Evolutionary conservation across 2,113 vertebrate genomes (phyloP).

Genomic region (Pachypanchax playfairii): DNA sequence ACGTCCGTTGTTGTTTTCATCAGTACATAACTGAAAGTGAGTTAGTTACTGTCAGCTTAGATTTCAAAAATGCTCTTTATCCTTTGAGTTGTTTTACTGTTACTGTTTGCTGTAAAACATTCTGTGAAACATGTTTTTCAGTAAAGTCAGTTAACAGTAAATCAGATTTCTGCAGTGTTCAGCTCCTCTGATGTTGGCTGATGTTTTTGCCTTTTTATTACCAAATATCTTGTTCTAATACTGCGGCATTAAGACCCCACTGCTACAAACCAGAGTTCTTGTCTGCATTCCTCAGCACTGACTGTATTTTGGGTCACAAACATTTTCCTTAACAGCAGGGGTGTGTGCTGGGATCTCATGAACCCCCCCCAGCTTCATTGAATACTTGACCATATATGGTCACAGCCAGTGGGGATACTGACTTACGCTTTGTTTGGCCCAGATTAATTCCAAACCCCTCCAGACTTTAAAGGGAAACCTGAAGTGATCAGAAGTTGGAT

Average conservation of each 20-base stretch:
- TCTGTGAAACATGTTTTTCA: too few species aligned
- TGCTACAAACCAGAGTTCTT: neutral
- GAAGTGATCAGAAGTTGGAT: neutral
- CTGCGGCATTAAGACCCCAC: neutral
- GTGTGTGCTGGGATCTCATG: conserved; percentile 1
- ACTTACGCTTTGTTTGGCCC: neutral
- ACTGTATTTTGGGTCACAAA: conserved; percentile 22
- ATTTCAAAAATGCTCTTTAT: too few species aligned
- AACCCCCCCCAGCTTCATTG: conserved; percentile 6
- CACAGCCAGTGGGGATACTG: neutral
- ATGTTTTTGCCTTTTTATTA: too few species aligned
- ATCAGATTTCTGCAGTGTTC: neutral
- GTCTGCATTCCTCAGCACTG: conserved; percentile 40
- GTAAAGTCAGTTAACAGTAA: too few species aligned
- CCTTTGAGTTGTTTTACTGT: too few species aligned
- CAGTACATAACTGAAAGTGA: too few species aligned
- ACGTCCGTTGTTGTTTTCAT: too few species aligned
- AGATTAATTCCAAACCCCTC: neutral
- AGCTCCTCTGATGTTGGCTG: neutral
- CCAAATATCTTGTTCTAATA: too few species aligned
- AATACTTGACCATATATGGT: conserved; percentile 52
- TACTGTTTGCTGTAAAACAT: too few species aligned
- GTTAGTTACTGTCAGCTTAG: too few species aligned
- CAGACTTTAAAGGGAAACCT: neutral
- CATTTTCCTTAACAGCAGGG: conserved; percentile 10